Percentiles rank a stretch among this genome's conserved stretches.
phyloP scores from a whole-genome alignment of 1,140 invertebrate genomes.

The Drosophila ananassae region DNA sequence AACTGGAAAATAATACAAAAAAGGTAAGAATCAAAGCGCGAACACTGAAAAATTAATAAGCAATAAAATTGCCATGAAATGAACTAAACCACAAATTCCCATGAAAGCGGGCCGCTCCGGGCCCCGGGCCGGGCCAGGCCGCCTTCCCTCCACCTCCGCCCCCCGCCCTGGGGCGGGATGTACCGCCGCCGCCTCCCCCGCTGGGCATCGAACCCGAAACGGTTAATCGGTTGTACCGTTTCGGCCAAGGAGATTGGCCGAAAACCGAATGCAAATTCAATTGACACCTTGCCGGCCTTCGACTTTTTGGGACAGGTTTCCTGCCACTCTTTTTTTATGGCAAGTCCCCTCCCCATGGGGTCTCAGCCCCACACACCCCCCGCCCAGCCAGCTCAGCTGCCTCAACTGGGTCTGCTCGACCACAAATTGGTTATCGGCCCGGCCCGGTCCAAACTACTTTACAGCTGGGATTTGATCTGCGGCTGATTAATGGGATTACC shows the following conservation, averaged over 20 bases:
- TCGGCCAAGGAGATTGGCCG: conserved; percentile 23
- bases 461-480: neutral
- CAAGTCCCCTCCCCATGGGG: neutral
- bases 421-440: neutral
- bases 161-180: neutral
- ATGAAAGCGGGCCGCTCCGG: conserved; percentile 63
- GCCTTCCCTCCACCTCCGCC: neutral
- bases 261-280: conserved; percentile 69
- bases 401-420: neutral
- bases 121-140: conserved; percentile 4
- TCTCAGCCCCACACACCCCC: neutral
- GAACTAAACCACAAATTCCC: conserved; percentile 77
- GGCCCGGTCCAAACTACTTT: neutral
- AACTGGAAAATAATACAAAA: conserved; percentile 2
- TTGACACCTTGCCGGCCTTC: conserved; percentile 64
- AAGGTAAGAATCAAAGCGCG: conserved; percentile 53
- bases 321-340: conserved; percentile 2
- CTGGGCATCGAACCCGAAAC: conserved; percentile 23
- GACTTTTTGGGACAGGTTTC: conserved; percentile 26
- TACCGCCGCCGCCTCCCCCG: neutral
- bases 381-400: too few relatives aligned
- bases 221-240: conserved; percentile 51
- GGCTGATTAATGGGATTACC: neutral
- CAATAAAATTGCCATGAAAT: conserved; percentile 84
- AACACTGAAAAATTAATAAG: conserved; percentile 84